Base-by-base conservation (phyloP, 2,797 vertebrate genomes). In the Scomberomorus guttatus region DNA sequence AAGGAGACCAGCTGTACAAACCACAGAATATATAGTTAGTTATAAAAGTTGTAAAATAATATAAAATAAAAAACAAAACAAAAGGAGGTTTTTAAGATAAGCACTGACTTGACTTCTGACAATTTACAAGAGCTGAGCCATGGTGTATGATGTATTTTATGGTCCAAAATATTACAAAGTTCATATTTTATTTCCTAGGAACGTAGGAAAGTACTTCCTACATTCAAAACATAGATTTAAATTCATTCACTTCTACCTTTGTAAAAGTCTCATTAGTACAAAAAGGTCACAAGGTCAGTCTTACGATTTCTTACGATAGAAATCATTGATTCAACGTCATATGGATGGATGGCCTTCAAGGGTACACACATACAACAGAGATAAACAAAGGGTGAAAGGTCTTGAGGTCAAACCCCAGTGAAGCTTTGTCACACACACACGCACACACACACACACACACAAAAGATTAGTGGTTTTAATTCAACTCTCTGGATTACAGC, bases 401-500 rank as follows among this genome's bases (percentile, higher is more conserved):
- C 78, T 81, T 7, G 51, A 86, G 90, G 90, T 93, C 89, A 87
- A 79, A 58, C 68, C 66, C 67, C 51, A 71, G n/a, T 52, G 68
- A 76, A 77, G 70, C 85, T 87, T 80, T 75, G 75, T 61, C 48
- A 46, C 75, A 75, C 74, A 82, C 27, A 18, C n/a, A 25, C 29
- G 44, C 37, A 60, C 22, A 48, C 69, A 74, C 80, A 63, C 46
- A 77, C 64, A 62, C 10, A 46, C 42, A 44, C 60, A 58, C 14
- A 69, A 37, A 27, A 51, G 86, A 91, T 92, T 91, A 88, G 9
- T 68, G 22, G 63, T 84, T 90, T 85, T 80, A 88, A 90, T 87
- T 89, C 76, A 82, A 37, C 67, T 77, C 72, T 34, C 67, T 82
- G 80, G 89, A 89, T 92, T 89, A 90, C 60, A 77, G 77, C 24